phyloP scores from a whole-genome alignment of 1,140 invertebrate genomes.

The Brachionus sp. region DNA sequence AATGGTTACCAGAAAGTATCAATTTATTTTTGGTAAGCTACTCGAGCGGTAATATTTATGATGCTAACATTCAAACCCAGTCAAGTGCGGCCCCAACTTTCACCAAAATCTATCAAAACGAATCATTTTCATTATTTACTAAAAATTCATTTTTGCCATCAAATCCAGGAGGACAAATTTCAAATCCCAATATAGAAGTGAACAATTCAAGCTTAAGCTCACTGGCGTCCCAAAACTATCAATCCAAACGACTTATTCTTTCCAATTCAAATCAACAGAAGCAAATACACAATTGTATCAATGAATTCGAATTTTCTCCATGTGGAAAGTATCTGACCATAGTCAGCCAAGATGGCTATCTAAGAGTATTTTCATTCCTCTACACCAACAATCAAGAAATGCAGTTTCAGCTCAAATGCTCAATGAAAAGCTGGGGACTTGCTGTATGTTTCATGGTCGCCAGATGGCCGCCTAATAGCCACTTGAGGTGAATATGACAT shows the following conservation, averaged over 20 bases:
- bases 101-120: slow-evolving; percentile 39
- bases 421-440: slow-evolving; percentile 86
- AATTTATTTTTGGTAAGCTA: slow-evolving; percentile 91
- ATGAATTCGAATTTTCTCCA: slow-evolving; percentile 95
- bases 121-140: slow-evolving; percentile 33
- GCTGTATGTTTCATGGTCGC: slow-evolving; percentile 92
- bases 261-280: slow-evolving; percentile 13
- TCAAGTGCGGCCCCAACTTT: slow-evolving; percentile 62
- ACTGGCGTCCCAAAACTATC: neutral
- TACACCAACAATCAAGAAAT: slow-evolving; percentile 79
- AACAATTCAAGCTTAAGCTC: slow-evolving; percentile 16
- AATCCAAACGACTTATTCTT: neutral
- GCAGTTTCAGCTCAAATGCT: slow-evolving; percentile 47
- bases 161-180: no score
- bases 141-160: neutral
- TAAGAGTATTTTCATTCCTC: slow-evolving; percentile 92
- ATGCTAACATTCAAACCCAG: slow-evolving; percentile 74
- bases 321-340: slow-evolving; percentile 78
- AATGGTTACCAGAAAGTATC: slow-evolving; percentile 88
- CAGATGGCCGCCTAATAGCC: slow-evolving; percentile 88
- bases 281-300: slow-evolving; percentile 70
- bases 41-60: slow-evolving; percentile 92
- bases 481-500: slow-evolving; percentile 97
- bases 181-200: neutral
- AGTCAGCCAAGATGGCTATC: slow-evolving; percentile 84